Evolutionary conservation across 2,888 invertebrate species (phyloP).

Genomic region (Pterobdella sp.): DNA sequence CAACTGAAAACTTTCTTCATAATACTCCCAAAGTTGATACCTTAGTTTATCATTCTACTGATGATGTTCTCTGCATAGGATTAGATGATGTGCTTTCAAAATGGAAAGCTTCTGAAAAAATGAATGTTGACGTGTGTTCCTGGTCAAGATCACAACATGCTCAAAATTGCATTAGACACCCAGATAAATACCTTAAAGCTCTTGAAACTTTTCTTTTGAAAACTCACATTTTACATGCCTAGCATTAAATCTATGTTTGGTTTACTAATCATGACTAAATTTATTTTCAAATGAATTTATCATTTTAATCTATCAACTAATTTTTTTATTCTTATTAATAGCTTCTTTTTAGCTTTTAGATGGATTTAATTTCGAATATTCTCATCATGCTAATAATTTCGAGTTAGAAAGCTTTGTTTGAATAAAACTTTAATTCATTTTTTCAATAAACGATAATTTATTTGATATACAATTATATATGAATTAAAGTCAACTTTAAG

Average conservation of each 20-base stretch:
- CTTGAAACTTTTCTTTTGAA: conserved; percentile 21
- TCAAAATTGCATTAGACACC: conserved; percentile 16
- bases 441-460: too few relatives aligned
- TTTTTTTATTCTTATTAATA: too few relatives aligned
- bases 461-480: conserved; percentile 12
- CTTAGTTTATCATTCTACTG: conserved; percentile 18
- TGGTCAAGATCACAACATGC: conserved; percentile 16
- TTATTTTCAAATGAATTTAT: too few relatives aligned
- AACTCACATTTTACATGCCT: too few relatives aligned
- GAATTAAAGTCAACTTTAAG: not conserved
- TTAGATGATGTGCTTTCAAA: conserved; percentile 3
- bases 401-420: too few relatives aligned
- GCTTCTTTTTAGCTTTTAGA: too few relatives aligned
- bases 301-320: too few relatives aligned
- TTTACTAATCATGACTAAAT: not conserved
- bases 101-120: not conserved
- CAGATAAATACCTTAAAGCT: conserved; percentile 13
- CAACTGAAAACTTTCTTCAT: not conserved
- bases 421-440: too few relatives aligned
- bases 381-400: too few relatives aligned
- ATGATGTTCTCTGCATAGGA: conserved; percentile 3
- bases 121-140: conserved; percentile 15
- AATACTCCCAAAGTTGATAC: conserved; percentile 9
- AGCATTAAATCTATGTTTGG: too few relatives aligned
- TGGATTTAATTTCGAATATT: too few relatives aligned